These are phyloP conservation scores for Sprattus sprattus DNA, from an alignment of 2,113 vertebrate species.

Conservation along the genomic window DNA sequence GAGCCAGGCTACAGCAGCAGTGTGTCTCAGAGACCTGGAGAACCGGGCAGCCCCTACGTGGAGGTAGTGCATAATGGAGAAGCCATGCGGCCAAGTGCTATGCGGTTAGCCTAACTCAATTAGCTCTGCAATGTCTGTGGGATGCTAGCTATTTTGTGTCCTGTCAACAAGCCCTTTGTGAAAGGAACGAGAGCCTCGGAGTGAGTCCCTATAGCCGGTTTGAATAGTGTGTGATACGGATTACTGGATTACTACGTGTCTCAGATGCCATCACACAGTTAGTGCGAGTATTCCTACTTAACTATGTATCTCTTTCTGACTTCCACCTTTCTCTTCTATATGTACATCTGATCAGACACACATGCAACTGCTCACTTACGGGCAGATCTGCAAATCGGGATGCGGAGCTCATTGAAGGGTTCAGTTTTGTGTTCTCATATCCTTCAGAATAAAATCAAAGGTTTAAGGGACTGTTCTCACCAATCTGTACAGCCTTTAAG, in stretches of 20 bases:
- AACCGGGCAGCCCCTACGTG: not conserved
- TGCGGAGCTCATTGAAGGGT: too few species aligned
- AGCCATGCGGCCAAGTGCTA: not conserved
- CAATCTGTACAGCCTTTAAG: too few species aligned
- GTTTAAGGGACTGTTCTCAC: too few species aligned
- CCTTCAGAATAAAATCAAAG: too few species aligned
- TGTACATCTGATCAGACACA: too few species aligned
- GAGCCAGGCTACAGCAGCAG: not conserved
- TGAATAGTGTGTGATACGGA: not conserved
- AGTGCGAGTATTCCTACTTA: too few species aligned
- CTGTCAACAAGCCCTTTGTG: not conserved
- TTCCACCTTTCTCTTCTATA: too few species aligned
- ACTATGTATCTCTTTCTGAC: too few species aligned
- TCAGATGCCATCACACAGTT: too few species aligned
- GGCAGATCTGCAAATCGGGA: too few species aligned
- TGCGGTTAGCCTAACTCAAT: not conserved
- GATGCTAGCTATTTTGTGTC: constrained; percentile 2
- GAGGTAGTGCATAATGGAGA: not conserved
- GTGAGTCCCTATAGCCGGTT: not conserved
- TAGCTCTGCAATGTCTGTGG: not conserved
- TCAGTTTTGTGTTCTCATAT: too few species aligned
- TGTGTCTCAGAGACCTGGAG: not conserved
- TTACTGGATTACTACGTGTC: not conserved
- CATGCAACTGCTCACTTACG: too few species aligned
- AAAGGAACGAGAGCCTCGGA: not conserved